Base-by-base conservation (phyloP, 2,888 invertebrate genomes). In the Sthenelais limicola region DNA sequence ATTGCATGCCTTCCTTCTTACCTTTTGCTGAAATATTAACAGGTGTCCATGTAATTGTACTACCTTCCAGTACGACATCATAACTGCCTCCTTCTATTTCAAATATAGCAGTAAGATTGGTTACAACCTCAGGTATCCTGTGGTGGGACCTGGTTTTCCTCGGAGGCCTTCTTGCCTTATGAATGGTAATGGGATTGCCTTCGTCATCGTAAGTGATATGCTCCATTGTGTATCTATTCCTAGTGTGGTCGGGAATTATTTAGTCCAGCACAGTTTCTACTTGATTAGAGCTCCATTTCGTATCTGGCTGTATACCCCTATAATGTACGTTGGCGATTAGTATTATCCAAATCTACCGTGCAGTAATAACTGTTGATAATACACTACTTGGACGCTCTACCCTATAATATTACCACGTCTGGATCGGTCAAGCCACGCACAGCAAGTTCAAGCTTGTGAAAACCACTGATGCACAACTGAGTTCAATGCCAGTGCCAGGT, bases 21-120 rank as follows among this genome's bases (percentile, higher is more conserved):
- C 70, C 66, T 71, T 71, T 71, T 24, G 48, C 47, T 12, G 58
- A 33, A 0, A 3, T 18, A 26, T 24, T 51, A 1, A 71, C 71
- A 12, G 62, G 48, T n/a, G 43, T 32, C 48, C 58, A 71, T 21
- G 62, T 43, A 3, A 71, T 62, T 30, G 26, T 51, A 9, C 18
- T 52, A 21, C 28, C 49, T 33, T 72, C 51, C 24, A 74, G 38
- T 7, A 69, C 66, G 24, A 72, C 72, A 68, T 74, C 74, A 66
- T 71, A 74, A 33, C 52, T 58, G 12, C 58, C 47, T 9, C 68
- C 69, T 35, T 74, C 72, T 4, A 74, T 58, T 18, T 68, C 69
- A 66, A 74, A 74, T 12, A 74, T 72, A 3, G 49, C 72, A 24
- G 72, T 72, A 4, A 74, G 47, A 21, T 51, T 69, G 24, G 48